Conservation (phyloP, 2,797 vertebrate species). For the Podarcis lilfordi region DNA sequence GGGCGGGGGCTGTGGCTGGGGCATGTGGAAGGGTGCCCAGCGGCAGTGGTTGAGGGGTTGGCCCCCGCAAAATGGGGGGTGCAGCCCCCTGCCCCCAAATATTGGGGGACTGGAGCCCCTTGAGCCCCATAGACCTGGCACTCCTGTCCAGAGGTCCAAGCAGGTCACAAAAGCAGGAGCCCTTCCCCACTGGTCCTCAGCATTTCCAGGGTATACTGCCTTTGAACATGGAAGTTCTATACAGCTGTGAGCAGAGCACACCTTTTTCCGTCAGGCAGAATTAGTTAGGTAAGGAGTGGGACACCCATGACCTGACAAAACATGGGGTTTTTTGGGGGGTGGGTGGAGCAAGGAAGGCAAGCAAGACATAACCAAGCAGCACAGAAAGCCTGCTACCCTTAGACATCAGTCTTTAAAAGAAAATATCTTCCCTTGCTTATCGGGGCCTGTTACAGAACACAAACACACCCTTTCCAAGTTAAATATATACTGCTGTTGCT, state of each 20-base stretch:
- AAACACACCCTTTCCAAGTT: conserved; percentile 39
- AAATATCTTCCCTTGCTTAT: background rate
- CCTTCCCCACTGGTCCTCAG: background rate
- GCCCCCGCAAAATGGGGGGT: too few species aligned
- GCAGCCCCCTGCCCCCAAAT: too few species aligned
- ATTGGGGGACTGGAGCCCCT: too few species aligned
- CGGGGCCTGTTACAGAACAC: background rate
- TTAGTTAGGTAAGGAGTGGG: too few species aligned
- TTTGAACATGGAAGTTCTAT: background rate
- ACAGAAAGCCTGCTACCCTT: background rate
- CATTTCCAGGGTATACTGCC: background rate
- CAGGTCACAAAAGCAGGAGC: too few species aligned
- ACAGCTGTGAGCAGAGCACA: background rate
- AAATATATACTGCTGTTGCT: conserved; percentile 65
- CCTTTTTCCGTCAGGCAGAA: background rate
- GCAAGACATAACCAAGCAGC: background rate
- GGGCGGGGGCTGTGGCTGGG: too few species aligned
- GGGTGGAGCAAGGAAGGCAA: background rate
- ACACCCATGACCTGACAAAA: background rate
- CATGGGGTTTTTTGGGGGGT: too few species aligned
- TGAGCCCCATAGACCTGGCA: too few species aligned
- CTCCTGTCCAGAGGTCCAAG: too few species aligned
- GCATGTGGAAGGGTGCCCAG: too few species aligned
- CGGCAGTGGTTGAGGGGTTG: too few species aligned
- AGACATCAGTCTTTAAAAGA: background rate